Conservation (phyloP, 2,797 vertebrate genomes). For the Staurois parvus region DNA sequence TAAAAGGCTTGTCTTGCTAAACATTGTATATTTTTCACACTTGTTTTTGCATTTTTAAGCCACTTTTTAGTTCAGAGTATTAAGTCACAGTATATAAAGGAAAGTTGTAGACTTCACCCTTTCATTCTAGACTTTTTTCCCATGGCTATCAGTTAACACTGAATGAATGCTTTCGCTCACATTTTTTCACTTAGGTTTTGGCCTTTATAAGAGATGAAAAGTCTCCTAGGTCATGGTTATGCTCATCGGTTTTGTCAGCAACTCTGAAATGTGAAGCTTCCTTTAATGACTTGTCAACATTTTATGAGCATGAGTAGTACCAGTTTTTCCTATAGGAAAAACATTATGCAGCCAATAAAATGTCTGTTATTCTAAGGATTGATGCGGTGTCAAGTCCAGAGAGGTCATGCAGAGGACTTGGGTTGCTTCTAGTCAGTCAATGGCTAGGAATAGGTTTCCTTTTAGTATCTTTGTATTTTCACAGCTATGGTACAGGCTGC, state of each 20-base stretch:
- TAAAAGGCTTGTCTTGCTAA: neutral
- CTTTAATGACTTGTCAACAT: conserved; percentile 50
- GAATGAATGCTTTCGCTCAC: conserved; percentile 41
- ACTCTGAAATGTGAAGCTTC: conserved; percentile 43
- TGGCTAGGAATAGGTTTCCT: neutral
- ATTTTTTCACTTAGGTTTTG: conserved; percentile 29
- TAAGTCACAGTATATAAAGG: neutral
- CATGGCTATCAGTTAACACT: neutral
- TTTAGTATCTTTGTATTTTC: conserved; percentile 19
- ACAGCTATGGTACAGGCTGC: neutral
- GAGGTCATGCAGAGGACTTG: conserved; percentile 36
- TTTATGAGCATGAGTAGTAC: conserved; percentile 44
- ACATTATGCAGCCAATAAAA: conserved; percentile 47
- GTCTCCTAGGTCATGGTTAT: conserved; percentile 45
- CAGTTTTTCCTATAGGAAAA: conserved; percentile 44
- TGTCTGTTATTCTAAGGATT: conserved; percentile 48
- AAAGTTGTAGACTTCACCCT: neutral
- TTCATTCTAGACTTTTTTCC: conserved; percentile 1
- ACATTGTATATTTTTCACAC: neutral
- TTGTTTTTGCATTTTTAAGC: neutral
- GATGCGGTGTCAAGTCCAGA: conserved; percentile 26
- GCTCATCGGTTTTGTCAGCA: conserved; percentile 45
- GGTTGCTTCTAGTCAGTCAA: conserved; percentile 22
- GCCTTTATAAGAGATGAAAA: conserved; percentile 29
- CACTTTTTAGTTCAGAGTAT: neutral